These are phyloP conservation scores for Hyalella azteca DNA, from an alignment of 2,888 invertebrate species.

Conservation along the genomic window DNA sequence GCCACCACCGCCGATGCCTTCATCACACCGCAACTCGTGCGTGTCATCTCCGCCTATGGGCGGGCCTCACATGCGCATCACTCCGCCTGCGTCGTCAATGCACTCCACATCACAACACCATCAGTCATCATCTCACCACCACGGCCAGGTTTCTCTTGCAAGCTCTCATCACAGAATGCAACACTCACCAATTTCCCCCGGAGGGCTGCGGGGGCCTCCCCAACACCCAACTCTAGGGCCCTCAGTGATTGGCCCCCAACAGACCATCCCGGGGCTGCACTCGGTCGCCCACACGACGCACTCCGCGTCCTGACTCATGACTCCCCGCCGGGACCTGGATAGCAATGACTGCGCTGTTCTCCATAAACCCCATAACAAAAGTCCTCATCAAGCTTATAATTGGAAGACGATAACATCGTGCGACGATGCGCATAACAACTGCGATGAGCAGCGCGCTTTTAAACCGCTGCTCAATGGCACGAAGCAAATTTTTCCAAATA, in stretches of 20 bases:
- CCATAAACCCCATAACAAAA: constrained; percentile 20
- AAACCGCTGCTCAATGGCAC: background rate
- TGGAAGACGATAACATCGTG: background rate
- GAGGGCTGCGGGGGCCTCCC: background rate
- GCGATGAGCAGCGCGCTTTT: background rate
- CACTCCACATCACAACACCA: background rate
- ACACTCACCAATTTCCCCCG: constrained; percentile 29
- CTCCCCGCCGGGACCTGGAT: constrained; percentile 44
- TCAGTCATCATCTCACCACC: background rate
- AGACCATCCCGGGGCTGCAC: constrained; percentile 42
- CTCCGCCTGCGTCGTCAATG: constrained; percentile 3
- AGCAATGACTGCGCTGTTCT: constrained; percentile 24
- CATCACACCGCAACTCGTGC: constrained; percentile 28
- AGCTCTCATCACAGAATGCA: constrained; percentile 16
- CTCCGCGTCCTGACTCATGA: constrained; percentile 57
- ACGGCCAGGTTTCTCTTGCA: background rate
- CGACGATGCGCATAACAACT: background rate
- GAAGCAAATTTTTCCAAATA: background rate
- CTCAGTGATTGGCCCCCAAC: constrained; percentile 35
- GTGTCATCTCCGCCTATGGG: background rate
- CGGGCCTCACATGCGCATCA: constrained; percentile 3
- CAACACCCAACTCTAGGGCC: background rate
- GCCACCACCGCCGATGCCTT: constrained; percentile 17
- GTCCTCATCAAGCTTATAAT: constrained; percentile 39
- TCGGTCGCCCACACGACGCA: constrained; percentile 53